These are phyloP conservation scores for Drosophila meridiana DNA, from an alignment of 2,888 invertebrate species.

Conservation along the genomic window DNA sequence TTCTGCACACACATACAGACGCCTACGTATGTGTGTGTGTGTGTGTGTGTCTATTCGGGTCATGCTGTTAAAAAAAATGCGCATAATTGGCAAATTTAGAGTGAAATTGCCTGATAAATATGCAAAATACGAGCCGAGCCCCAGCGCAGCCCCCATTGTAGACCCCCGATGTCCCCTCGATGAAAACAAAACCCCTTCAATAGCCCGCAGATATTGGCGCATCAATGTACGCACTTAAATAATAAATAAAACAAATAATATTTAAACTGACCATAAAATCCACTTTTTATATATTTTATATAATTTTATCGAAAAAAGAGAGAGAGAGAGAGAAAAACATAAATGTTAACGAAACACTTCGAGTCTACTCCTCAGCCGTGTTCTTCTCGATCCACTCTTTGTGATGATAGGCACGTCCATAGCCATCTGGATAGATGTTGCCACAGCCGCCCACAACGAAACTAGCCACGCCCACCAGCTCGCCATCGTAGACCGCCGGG, in stretches of 20 bases:
- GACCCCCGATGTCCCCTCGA: not conserved
- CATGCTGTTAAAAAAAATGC: conserved; percentile 71
- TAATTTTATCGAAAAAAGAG: not conserved
- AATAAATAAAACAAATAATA: conserved; percentile 26
- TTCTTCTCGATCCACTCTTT: conserved; percentile 72
- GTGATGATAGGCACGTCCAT: conserved; percentile 72
- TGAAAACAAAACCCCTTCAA: conserved; percentile 6
- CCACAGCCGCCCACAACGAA: conserved; percentile 76
- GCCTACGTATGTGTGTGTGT: conserved; percentile 10
- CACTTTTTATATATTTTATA: not conserved
- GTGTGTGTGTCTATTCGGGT: conserved; percentile 62
- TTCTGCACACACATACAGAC: conserved; percentile 22
- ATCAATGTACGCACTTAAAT: conserved; percentile 11
- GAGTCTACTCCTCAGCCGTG: conserved; percentile 26
- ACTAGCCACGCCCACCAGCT: conserved; percentile 79
- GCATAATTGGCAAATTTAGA: conserved; percentile 78
- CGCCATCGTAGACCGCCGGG: conserved; percentile 69
- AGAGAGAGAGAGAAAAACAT: not conserved
- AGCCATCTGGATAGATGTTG: conserved; percentile 78
- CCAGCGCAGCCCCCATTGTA: not conserved
- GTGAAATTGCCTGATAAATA: conserved; percentile 76
- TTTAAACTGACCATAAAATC: conserved; percentile 5
- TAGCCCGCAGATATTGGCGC: conserved; percentile 16
- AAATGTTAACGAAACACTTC: not conserved
- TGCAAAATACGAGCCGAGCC: conserved; percentile 53